These are phyloP conservation scores for Drosophila longiperda DNA, from an alignment of 2,888 invertebrate genomes.

Conservation along the genomic window DNA sequence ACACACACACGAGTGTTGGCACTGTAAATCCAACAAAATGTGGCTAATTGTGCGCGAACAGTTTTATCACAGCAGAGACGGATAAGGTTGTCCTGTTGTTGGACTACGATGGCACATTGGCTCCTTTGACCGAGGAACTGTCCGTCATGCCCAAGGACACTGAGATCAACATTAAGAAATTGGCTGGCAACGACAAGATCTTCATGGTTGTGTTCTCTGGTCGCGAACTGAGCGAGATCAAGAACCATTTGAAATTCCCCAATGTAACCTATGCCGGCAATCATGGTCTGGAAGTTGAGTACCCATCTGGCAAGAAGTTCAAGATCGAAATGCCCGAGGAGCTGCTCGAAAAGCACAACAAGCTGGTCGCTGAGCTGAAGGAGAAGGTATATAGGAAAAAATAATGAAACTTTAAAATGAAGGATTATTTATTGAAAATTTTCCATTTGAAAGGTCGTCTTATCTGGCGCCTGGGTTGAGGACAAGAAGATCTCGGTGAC, in stretches of 20 bases:
- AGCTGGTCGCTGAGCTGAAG: conserved; percentile 88
- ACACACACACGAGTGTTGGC: background rate
- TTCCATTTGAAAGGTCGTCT: conserved; percentile 86
- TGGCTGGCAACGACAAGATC: conserved; percentile 89
- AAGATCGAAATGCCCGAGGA: conserved; percentile 91
- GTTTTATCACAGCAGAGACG: conserved; percentile 86
- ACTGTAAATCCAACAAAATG: background rate
- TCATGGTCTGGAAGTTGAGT: conserved; percentile 91
- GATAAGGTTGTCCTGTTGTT: conserved; percentile 89
- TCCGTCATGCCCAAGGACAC: conserved; percentile 89
- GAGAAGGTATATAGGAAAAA: conserved; percentile 86
- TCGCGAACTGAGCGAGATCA: conserved; percentile 90
- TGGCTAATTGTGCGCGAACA: conserved; percentile 31
- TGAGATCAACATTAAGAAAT: conserved; percentile 88
- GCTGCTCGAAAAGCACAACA: conserved; percentile 88
- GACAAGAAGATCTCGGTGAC: conserved; percentile 91
- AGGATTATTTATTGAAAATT: background rate
- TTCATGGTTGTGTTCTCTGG: conserved; percentile 91
- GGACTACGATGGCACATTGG: conserved; percentile 92
- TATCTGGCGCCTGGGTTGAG: conserved; percentile 91
- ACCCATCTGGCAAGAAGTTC: conserved; percentile 91
- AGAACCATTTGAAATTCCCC: conserved; percentile 87
- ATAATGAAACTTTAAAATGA: no score
- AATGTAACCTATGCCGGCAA: conserved; percentile 91
- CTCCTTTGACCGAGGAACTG: conserved; percentile 89